These are phyloP conservation scores for Hydractinia echinata DNA, from an alignment of 30 jellyfish, hydroid and myxozoan genomes.

Conservation along the genomic window DNA sequence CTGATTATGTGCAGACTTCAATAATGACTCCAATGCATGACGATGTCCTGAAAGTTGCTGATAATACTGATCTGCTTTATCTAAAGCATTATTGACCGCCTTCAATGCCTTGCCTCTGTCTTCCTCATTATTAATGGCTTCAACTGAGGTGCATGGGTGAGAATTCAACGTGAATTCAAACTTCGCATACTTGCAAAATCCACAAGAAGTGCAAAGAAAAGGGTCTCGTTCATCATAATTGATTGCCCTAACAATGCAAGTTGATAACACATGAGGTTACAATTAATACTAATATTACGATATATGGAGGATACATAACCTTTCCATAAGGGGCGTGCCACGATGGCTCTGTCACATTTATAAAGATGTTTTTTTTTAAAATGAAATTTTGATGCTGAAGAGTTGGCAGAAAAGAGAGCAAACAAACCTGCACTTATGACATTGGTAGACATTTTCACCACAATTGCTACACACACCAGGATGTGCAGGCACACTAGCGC, in stretches of 20 bases:
- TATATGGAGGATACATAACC: no score
- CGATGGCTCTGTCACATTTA: background rate
- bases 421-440: conserved; percentile 91
- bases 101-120: conserved; percentile 78
- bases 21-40: conserved; percentile 56
- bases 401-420: background rate
- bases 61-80: conserved; percentile 86
- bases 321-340: no score
- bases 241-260: conserved; percentile 58
- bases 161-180: conserved; percentile 73
- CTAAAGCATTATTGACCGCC: conserved; percentile 62
- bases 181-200: conserved; percentile 93
- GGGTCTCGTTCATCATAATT: conserved; percentile 95
- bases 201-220: conserved; percentile 83
- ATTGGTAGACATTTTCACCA: conserved; percentile 92
- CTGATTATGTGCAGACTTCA: conserved; percentile 49
- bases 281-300: no score
- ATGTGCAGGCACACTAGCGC: conserved; percentile 95
- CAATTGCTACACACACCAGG: conserved; percentile 95
- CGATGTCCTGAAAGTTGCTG: conserved; percentile 69
- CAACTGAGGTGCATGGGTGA: conserved; percentile 81
- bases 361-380: background rate
- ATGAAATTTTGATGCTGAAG: background rate
- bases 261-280: background rate
- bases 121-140: conserved; percentile 75